These are phyloP conservation scores for Alexandromys fortis DNA, from an alignment of 2,113 vertebrate species.

Conservation along the genomic window DNA sequence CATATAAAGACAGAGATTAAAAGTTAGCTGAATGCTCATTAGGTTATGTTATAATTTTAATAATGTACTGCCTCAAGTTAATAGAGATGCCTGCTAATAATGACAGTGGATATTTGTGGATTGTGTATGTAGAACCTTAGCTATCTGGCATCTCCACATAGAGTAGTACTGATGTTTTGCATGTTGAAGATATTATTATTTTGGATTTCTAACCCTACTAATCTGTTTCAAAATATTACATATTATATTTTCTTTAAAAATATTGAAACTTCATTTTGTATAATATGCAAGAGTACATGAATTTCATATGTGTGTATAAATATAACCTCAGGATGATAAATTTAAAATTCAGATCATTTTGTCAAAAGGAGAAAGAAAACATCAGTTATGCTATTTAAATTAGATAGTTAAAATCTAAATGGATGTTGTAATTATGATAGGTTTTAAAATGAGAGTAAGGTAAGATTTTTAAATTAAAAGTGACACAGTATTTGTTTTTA, in stretches of 20 bases:
- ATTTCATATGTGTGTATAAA: not conserved
- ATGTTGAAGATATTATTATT: not conserved
- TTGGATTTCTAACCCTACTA: not conserved
- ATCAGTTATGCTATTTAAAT: not conserved
- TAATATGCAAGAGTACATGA: not conserved
- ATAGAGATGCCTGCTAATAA: constrained; percentile 46
- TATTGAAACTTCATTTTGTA: not conserved
- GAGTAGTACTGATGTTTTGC: not conserved
- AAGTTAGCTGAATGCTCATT: constrained; percentile 60
- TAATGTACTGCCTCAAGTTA: constrained; percentile 40
- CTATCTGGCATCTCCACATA: not conserved
- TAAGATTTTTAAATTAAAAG: not conserved
- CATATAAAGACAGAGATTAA: constrained; percentile 69
- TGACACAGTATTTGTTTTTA: not conserved
- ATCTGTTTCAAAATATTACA: not conserved
- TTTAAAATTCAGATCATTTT: not conserved
- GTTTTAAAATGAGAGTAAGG: not conserved
- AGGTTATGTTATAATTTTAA: constrained; percentile 59
- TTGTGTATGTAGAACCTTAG: not conserved
- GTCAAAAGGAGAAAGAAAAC: not conserved
- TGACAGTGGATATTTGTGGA: constrained; percentile 45
- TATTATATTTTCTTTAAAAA: not conserved
- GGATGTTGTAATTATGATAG: not conserved
- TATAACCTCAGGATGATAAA: not conserved
- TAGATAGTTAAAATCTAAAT: not conserved